Percentiles rank a stretch among this genome's conserved stretches.
Evolutionary conservation across 64 coral and sea anemone genomes (phyloP).

Genomic region (Stichodactyla mertensii): DNA sequence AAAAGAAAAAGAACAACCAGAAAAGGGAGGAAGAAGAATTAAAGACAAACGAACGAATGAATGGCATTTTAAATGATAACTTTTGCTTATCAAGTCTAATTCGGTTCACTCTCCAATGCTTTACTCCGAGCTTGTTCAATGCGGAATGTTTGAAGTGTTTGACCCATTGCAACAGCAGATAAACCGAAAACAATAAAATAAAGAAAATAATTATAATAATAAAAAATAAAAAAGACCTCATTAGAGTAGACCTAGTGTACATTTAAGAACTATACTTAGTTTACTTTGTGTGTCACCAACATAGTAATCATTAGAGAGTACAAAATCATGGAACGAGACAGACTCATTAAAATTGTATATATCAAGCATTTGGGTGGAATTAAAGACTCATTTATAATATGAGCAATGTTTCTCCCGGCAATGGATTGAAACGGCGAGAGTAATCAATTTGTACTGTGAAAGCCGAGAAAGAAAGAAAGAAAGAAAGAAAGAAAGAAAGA

Average conservation of each 20-base stretch:
- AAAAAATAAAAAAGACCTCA: not conserved
- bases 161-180: not conserved
- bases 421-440: not conserved
- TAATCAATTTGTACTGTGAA: not conserved
- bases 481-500: not conserved
- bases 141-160: not conserved
- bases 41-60: not conserved
- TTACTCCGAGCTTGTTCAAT: not conserved
- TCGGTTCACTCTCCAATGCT: not conserved
- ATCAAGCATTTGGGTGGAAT: not conserved
- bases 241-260: not conserved
- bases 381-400: not conserved
- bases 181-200: not conserved
- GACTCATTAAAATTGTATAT: not conserved
- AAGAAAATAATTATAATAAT: not conserved
- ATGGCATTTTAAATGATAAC: not conserved
- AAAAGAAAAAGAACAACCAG: too few species aligned
- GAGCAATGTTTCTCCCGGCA: not conserved
- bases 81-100: too few species aligned
- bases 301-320: not conserved
- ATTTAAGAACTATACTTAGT: not conserved
- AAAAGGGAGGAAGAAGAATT: not conserved
- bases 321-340: too few species aligned
- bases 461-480: not conserved
- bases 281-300: not conserved